phyloP scores from a whole-genome alignment of 2,113 vertebrate species.

The Elgaria multicarinata region DNA sequence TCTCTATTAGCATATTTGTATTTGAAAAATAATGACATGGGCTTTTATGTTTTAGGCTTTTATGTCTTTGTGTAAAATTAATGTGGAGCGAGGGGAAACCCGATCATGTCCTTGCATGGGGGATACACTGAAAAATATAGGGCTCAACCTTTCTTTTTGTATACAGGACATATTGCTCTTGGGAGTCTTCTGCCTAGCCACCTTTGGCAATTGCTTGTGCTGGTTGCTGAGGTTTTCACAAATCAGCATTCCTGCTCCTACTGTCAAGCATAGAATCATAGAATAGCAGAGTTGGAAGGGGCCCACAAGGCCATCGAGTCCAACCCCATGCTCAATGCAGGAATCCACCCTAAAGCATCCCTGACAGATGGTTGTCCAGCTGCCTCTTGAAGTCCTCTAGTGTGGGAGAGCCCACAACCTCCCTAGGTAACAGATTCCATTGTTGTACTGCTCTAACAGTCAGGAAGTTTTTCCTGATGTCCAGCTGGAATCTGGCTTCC shows the following conservation, averaged over 20 bases:
- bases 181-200: background rate
- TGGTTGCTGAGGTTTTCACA: background rate
- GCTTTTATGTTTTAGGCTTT: background rate
- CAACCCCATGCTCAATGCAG: no score
- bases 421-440: no score
- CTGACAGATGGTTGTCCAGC: no score
- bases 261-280: no score
- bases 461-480: no score
- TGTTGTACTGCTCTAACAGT: no score
- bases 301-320: no score
- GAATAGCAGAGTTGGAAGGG: no score
- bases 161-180: background rate
- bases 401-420: no score
- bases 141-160: background rate
- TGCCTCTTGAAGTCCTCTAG: no score
- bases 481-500: no score
- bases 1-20: background rate
- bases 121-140: background rate
- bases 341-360: no score
- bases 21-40: background rate
- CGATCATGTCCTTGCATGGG: background rate
- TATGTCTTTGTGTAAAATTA: background rate
- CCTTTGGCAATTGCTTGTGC: background rate
- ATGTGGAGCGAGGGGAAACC: background rate
- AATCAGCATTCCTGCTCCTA: background rate